Evolutionary conservation across 2,888 invertebrate species (phyloP), one percentile per base, ranked within the genome.

Genomic region (Ornithoptera priamus): DNA sequence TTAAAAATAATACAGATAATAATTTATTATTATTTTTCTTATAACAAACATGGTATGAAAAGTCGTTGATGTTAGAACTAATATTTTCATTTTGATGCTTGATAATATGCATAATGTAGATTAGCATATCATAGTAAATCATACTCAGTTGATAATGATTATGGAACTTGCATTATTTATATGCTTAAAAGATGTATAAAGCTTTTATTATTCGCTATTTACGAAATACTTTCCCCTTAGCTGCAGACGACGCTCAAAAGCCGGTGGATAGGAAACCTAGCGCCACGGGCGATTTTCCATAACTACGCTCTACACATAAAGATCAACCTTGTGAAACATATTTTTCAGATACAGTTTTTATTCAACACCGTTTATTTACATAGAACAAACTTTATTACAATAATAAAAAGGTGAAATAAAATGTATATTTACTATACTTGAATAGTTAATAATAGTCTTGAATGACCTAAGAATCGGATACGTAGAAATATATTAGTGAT

Each of bases 251-350:
- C 22, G 20, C 24, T 68, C 24, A 67, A 67, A 63, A 57, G 53
- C 15, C 36, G 46, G 7, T 58, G 12, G 56, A 63, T 67, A 70
- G 62, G 66, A 70, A 67, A 56, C n/a, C 63, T 50, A 36, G 3
- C 1, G 59, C 67, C 53, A 22, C 6, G 4, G 63, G 67, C 67
- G 67, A 18, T 67, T 70, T 64, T 67, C 50, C 36, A 63, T 64
- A 63, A 60, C 30, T 56, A 5, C 30, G 63, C 50, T 63, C 8
- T 62, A 66, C 50, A 62, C 56, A 18, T 10, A 59, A 63, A 63
- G 60, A 60, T 24, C 22, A 63, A 8, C 8, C 15, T 24, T 12
- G 15, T 56, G 36, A 46, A 65, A 61, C 24, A 39, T 42, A 46
- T 60, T 57, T 65, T 22, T 64, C 60, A 18, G 36, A 64, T 69